Conservation (phyloP, 2,888 invertebrate species). For the Tigriopus californicus region DNA sequence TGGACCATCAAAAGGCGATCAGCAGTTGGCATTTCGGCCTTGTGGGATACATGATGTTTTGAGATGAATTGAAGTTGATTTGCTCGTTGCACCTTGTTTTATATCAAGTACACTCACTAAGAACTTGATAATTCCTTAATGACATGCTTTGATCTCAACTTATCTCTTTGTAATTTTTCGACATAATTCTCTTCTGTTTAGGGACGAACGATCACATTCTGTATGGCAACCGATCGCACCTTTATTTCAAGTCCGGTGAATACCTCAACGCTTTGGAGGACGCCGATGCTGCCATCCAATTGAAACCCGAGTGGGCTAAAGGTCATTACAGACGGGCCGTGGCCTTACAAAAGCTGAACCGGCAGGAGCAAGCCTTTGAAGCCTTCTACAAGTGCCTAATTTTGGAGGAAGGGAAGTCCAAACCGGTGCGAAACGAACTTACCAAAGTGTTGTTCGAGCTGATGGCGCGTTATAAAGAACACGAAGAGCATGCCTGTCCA, state of each 20-base stretch:
- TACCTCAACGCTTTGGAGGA: constrained; percentile 43
- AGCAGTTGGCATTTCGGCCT: no score
- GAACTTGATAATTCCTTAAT: no score
- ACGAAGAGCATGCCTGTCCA: not conserved
- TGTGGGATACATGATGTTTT: no score
- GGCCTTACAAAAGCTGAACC: constrained; percentile 34
- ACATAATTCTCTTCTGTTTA: constrained; percentile 27
- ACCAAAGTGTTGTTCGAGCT: constrained; percentile 17
- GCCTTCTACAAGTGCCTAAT: constrained; percentile 37
- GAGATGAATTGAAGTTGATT: no score
- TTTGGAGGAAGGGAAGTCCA: constrained; percentile 33
- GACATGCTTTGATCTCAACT: no score
- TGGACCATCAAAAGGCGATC: no score
- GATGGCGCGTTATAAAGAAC: not conserved
- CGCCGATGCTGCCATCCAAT: constrained; percentile 41
- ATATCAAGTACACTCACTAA: no score
- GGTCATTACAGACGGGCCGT: constrained; percentile 38
- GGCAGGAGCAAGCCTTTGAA: constrained; percentile 38
- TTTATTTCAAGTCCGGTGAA: constrained; percentile 38
- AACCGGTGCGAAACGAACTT: constrained; percentile 33
- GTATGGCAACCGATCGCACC: constrained; percentile 43
- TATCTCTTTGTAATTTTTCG: no score
- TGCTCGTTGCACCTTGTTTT: no score
- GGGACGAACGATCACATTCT: constrained; percentile 43
- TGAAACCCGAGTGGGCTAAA: constrained; percentile 47